Base-by-base conservation (phyloP, 1,140 invertebrate genomes). In the Archegozetes longisetosus region DNA sequence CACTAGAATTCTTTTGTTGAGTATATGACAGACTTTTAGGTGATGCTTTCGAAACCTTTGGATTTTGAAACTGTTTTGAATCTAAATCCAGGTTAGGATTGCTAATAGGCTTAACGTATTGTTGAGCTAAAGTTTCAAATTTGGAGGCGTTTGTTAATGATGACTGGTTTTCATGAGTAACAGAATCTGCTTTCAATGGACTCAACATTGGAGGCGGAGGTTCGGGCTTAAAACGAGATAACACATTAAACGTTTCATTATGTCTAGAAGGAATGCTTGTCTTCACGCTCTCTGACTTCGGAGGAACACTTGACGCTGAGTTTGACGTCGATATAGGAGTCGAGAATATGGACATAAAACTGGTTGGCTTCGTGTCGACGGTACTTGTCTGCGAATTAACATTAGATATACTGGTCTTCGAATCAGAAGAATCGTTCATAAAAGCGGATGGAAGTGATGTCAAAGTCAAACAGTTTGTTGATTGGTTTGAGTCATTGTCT, bases 401-500 rank as follows among this genome's bases (percentile, higher is more conserved):
- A 53, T 67, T 65, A 24, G 65, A 63, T 0, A 28, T 25, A 49
- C 62, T 66, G 13, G 23, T 46, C 54, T 40, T 59, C 62, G 20
- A 51, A 50, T 51, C 29, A 13, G n/a, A 53, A 53, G 14, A 24
- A 23, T 26, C 26, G 60, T 26, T 29, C 22, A 40, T 52, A 1
- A 57, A 53, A 54, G 52, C 59, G 46, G 53, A 52, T 51, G 53
- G 58, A 32, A 58, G 58, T n/a, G 51, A 51, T 40, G 49, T 46
- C 24, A 60, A 54, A 25, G 54, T 57, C 48, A 51, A 60, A 52
- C 49, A 26, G 14, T 53, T 52, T 6, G 56, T 23, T 51, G 60
- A n/a, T 32, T 61, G 62, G 63, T 53, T 69, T 55, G 23, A 67
- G 56, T 47, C 57, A 50, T 60, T 60, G 53, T 58, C 53, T 24